A percentile compares a stretch with the other conserved stretches of the same genome.
Evolutionary conservation across 2,797 vertebrate genomes (phyloP).

Genomic region (Phrynocephalus vlangalii): DNA sequence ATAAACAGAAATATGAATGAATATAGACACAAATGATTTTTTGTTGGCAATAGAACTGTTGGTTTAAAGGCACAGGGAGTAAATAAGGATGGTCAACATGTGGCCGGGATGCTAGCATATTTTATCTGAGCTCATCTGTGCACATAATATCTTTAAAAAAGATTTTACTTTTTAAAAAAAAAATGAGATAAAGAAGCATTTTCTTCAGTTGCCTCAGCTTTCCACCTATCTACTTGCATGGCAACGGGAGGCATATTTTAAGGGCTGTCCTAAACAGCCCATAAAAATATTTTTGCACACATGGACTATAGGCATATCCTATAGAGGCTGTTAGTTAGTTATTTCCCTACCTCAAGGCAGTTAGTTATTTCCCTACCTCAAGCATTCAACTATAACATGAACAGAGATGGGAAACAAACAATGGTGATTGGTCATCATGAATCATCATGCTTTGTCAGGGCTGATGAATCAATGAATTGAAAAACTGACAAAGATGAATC

Average conservation of each 20-base stretch:
- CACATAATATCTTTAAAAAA: constrained; percentile 7
- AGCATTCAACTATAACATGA: constrained; percentile 10
- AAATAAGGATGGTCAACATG: background rate
- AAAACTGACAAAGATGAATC: no score
- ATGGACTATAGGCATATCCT: no score
- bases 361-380: background rate
- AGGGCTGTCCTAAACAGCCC: no score
- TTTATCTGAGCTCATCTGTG: background rate
- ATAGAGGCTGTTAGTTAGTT: no score
- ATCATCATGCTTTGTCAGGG: no score
- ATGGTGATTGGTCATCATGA: no score
- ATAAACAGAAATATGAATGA: background rate
- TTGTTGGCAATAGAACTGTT: background rate
- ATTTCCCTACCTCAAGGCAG: background rate
- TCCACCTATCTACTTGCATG: constrained; percentile 3
- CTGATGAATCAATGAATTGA: no score
- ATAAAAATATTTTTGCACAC: no score
- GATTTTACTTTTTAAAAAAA: constrained; percentile 12
- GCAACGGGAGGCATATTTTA: background rate
- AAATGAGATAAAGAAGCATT: constrained; percentile 31
- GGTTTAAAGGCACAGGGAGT: background rate
- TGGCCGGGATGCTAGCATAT: background rate
- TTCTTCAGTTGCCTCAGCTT: constrained; percentile 1
- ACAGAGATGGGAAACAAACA: background rate
- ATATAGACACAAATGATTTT: background rate